A percentile compares a stretch with the other conserved stretches of the same genome.
Evolutionary conservation across 1,140 invertebrate genomes (phyloP).

Genomic region (Anastrepha obliqua): DNA sequence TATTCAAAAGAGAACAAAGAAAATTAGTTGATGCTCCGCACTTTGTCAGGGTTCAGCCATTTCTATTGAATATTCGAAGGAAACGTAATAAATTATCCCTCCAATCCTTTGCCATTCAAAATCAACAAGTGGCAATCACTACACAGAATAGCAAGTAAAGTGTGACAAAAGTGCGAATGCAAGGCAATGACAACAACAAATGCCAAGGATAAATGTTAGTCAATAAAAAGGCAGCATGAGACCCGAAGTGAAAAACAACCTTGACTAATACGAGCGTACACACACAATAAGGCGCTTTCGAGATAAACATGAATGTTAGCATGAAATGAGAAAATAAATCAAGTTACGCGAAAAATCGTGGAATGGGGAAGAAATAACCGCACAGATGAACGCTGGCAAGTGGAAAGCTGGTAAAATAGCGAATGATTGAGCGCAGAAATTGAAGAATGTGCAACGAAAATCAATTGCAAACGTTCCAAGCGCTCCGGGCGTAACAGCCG

Average conservation of each 20-base stretch:
- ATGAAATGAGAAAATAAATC: neutral
- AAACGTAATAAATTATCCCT: neutral
- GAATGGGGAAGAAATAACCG: neutral
- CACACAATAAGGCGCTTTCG: neutral
- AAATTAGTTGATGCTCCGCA: neutral
- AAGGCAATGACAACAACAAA: neutral
- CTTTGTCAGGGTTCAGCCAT: neutral
- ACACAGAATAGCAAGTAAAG: neutral
- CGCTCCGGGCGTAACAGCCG: neutral
- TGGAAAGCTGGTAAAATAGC: neutral
- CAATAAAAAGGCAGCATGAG: neutral
- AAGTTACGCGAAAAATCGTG: neutral
- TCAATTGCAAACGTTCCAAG: neutral
- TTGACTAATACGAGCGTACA: too few relatives aligned
- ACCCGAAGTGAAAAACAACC: neutral
- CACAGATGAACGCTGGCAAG: neutral
- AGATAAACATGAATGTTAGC: neutral
- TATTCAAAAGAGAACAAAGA: neutral
- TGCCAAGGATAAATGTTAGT: neutral
- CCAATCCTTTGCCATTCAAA: neutral
- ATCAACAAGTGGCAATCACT: conserved; percentile 36
- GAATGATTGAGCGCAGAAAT: neutral
- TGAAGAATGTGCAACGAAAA: neutral
- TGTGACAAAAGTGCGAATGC: conserved; percentile 1
- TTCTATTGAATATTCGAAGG: neutral